Evolutionary conservation across 2,113 vertebrate genomes (phyloP).

Genomic region (Daphoenositta chrysoptera): DNA sequence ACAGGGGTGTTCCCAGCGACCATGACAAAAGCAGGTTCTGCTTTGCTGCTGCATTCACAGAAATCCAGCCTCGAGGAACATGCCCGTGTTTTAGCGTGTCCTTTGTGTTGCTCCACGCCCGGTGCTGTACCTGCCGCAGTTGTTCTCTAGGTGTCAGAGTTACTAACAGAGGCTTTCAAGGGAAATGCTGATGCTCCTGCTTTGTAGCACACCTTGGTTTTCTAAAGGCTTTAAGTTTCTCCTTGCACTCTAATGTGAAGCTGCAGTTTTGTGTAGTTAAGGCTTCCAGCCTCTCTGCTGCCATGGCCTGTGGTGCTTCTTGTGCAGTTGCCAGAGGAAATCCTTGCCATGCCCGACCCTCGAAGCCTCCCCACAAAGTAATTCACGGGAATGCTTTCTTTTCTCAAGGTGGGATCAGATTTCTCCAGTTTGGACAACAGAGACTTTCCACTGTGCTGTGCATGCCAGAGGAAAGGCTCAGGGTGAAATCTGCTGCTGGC

Average conservation of each 20-base stretch:
- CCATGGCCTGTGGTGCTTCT: neutral
- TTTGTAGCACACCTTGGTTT: neutral
- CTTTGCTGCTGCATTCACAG: neutral
- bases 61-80: neutral
- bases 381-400: neutral
- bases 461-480: neutral
- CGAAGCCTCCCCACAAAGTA: neutral
- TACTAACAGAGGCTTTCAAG: neutral
- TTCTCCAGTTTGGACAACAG: neutral
- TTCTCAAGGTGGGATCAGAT: neutral
- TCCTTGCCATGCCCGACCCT: neutral
- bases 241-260: neutral
- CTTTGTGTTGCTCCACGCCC: neutral
- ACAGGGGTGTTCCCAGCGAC: neutral
- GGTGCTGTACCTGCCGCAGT: neutral
- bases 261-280: slow-evolving; percentile 30
- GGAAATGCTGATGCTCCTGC: neutral
- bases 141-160: neutral
- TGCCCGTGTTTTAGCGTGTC: neutral
- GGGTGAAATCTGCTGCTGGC: neutral
- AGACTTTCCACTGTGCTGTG: neutral
- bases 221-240: slow-evolving; percentile 10
- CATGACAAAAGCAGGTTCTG: neutral
- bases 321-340: slow-evolving; percentile 7
- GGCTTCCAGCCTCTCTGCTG: neutral